A percentile compares a stretch with the other conserved stretches of the same genome.
phyloP scores from a whole-genome alignment of 2,797 vertebrate species.

The Podarcis lilfordi region DNA sequence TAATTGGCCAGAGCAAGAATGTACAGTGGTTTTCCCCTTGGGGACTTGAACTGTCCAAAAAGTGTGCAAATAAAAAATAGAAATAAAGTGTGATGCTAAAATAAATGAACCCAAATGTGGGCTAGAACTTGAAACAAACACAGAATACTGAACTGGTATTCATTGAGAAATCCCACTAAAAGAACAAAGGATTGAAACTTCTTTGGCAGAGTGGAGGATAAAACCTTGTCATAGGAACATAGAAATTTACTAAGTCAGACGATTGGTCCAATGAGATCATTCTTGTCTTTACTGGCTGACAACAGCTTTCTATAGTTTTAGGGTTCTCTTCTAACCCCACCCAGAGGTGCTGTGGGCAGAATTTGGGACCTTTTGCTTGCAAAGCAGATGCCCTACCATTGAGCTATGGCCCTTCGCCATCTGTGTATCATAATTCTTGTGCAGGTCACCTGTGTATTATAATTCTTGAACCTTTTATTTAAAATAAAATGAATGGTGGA shows the following conservation, averaged over 20 bases:
- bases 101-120: not conserved
- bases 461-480: conserved; percentile 21
- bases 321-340: no score
- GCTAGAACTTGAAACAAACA: not conserved
- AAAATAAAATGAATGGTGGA: conserved; percentile 15
- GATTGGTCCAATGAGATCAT: no score
- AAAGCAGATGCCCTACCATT: no score
- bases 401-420: no score
- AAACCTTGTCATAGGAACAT: conserved; percentile 3
- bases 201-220: not conserved
- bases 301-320: no score
- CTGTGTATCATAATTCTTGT: not conserved
- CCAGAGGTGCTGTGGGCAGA: no score
- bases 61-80: not conserved
- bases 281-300: no score
- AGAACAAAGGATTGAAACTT: not conserved
- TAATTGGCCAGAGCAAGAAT: conserved; percentile 21
- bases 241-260: no score
- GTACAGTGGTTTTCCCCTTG: not conserved
- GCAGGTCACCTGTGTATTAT: not conserved
- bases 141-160: not conserved
- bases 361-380: no score
- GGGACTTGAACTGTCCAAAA: conserved; percentile 2
- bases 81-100: not conserved
- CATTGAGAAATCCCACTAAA: not conserved